Evolutionary conservation across 2,888 invertebrate genomes (phyloP).

Genomic region (Glaucopsyche alexis): DNA sequence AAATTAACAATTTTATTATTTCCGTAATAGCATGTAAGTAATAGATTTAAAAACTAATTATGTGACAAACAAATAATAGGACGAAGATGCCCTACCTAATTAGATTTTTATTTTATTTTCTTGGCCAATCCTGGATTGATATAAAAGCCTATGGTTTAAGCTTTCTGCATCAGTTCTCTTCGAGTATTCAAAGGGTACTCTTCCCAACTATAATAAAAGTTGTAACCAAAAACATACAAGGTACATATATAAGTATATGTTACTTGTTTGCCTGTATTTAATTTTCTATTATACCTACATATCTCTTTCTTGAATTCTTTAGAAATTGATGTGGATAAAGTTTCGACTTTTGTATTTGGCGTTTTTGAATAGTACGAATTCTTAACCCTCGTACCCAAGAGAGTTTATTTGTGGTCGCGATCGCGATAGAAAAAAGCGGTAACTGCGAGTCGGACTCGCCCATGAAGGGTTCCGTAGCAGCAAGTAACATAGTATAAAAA

Average conservation of each 20-base stretch:
- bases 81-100: constrained; percentile 1
- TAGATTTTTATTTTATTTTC: constrained; percentile 7
- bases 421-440: no score
- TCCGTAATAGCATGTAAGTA: background rate
- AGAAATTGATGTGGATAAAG: no score
- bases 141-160: background rate
- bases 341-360: no score
- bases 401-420: no score
- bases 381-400: no score
- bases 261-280: background rate
- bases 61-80: background rate
- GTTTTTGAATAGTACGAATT: no score
- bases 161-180: constrained; percentile 40
- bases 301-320: no score
- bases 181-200: constrained; percentile 23
- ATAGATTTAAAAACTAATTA: constrained; percentile 32
- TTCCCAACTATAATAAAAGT: background rate
- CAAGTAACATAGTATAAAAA: no score
- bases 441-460: no score
- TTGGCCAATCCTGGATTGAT: background rate
- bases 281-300: background rate
- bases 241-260: background rate
- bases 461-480: no score
- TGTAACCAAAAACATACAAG: background rate
- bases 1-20: no score